Conservation (phyloP, 1,140 invertebrate species). For the Bombus haemorrhoidalis region DNA sequence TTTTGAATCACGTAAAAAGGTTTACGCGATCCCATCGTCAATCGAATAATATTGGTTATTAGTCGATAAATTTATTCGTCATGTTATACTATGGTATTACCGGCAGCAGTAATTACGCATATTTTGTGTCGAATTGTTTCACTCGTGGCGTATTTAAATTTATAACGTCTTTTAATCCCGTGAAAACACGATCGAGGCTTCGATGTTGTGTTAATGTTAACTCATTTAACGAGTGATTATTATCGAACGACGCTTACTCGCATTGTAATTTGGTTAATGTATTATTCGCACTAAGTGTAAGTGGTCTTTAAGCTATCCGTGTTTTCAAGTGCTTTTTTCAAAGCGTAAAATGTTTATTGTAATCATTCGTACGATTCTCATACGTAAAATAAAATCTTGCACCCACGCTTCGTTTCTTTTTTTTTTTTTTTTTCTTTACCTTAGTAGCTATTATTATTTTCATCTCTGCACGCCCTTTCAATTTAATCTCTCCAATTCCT, state of each 20-base stretch:
- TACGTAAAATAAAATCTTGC: conserved; percentile 21
- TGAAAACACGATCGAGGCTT: neutral
- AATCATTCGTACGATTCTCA: neutral
- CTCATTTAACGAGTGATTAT: neutral
- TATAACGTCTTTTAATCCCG: neutral
- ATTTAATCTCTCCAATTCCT: neutral
- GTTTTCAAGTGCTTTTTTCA: neutral
- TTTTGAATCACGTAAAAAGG: no score
- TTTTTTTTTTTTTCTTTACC: neutral
- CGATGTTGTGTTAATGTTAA: conserved; percentile 4
- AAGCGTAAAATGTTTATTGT: no score
- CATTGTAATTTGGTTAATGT: neutral
- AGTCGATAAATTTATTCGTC: neutral
- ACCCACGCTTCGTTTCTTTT: conserved; percentile 26
- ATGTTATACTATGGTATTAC: neutral
- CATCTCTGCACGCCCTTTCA: conserved; percentile 27
- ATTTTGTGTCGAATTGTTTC: no score
- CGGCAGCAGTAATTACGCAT: neutral
- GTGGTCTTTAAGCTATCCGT: neutral
- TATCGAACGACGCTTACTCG: neutral
- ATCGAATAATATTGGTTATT: neutral
- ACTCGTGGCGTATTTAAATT: neutral
- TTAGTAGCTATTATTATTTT: conserved; percentile 13
- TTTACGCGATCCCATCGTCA: no score
- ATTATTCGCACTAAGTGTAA: neutral